Base-by-base conservation (phyloP, 2,888 invertebrate genomes). In the Heliconius sara region DNA sequence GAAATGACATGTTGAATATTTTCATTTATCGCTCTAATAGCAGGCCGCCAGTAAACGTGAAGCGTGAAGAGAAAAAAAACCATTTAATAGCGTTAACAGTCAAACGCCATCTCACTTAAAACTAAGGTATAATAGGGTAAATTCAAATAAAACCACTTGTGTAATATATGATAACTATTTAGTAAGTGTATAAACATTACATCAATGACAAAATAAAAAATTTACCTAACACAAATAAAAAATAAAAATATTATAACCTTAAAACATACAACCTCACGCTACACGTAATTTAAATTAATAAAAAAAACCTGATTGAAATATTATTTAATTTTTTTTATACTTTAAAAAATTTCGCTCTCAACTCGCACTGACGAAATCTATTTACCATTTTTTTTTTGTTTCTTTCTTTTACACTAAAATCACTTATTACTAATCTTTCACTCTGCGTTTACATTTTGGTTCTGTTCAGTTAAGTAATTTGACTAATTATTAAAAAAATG, bases 171-270 rank as follows among this genome's bases (percentile, higher is more conserved):
- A 94, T 95, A 95, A 95, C 95, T 95, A 95, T 95, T 93, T 94
- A 95, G 92, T 94, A 95, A 93, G 92, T 95, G 93, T 95, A 95
- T 94, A 95, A 95, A 95, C 95, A 93, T 94, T 93, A 95, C 94
- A 95, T 93, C 89, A 89, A 94, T 91, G 92, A 91, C 93, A 93
- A 94, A 93, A 93, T 92, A 92, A 92, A 94, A 94, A 90, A 93
- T 93, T 94, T 93, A 92, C 90, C 91, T 93, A 95, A 92, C 87
- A 91, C 92, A 93, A 79, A 76, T 75, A 88, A 86, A 87, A 89
- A 85, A 85, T 88, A 91, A 89, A 90, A 80, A 86, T 84, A 84
- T 85, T 85, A 89, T 89, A 60, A 90, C 87, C 91, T 91, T 92
- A 93, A 91, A 93, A 92, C 91, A 89, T 92, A 94, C 94, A 94